These are phyloP conservation scores for Craniophora ligustri DNA, from an alignment of 2,888 invertebrate genomes.

Conservation along the genomic window DNA sequence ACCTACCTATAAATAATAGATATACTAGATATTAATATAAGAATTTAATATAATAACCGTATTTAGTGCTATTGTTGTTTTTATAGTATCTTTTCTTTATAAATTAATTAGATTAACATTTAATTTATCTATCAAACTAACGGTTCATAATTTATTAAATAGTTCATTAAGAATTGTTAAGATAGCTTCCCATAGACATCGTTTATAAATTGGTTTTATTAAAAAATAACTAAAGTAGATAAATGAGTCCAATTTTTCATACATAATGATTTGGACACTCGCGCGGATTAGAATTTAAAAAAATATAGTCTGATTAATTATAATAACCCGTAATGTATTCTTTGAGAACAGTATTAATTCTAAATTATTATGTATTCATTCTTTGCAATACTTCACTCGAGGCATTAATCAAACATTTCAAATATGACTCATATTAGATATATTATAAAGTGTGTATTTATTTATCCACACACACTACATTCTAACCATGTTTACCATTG, in stretches of 20 bases:
- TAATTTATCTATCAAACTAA: neutral
- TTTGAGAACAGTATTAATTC: neutral
- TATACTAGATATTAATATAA: too few species aligned
- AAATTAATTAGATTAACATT: too few species aligned
- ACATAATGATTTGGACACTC: neutral
- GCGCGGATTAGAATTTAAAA: too few species aligned
- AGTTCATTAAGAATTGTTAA: neutral
- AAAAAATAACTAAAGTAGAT: neutral
- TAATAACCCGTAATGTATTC: neutral
- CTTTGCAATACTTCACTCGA: neutral
- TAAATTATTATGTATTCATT: neutral
- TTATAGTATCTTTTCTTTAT: too few species aligned
- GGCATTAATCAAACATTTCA: neutral
- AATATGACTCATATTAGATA: neutral
- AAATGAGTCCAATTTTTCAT: neutral
- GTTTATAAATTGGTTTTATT: neutral
- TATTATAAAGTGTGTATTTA: neutral
- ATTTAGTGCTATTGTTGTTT: too few species aligned
- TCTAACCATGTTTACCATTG: conserved; percentile 3
- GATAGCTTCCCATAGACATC: neutral
- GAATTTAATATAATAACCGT: too few species aligned
- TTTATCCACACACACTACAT: neutral
- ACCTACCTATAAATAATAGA: too few species aligned
- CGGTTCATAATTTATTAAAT: neutral
- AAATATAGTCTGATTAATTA: too few species aligned